Evolutionary conservation across 1,140 invertebrate species (phyloP).

Genomic region (Apis mellifera): Amel_HAv3.1 CM009936.2:8794001-8794500

Average conservation of each 20-base stretch:
- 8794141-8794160: too few species aligned
- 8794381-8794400: not conserved
- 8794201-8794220: too few species aligned
- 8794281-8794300: not conserved
- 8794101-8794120: too few species aligned
- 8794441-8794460: slow-evolving; percentile 28
- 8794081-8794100: too few species aligned
- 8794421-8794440: slow-evolving; percentile 36
- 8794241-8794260: too few species aligned
- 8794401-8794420: not conserved
- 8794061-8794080: too few species aligned
- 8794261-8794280: not conserved
- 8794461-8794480: slow-evolving; percentile 39
- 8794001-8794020: not conserved
- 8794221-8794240: too few species aligned
- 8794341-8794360: not conserved
- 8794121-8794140: too few species aligned
- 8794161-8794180: too few species aligned
- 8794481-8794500: slow-evolving; percentile 43
- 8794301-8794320: not conserved
- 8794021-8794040: not conserved
- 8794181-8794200: too few species aligned
- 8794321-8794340: not conserved
- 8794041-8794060: too few species aligned
- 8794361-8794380: not conserved